Base-by-base conservation (phyloP, 2,888 invertebrate genomes). In the Noctua janthe region DNA sequence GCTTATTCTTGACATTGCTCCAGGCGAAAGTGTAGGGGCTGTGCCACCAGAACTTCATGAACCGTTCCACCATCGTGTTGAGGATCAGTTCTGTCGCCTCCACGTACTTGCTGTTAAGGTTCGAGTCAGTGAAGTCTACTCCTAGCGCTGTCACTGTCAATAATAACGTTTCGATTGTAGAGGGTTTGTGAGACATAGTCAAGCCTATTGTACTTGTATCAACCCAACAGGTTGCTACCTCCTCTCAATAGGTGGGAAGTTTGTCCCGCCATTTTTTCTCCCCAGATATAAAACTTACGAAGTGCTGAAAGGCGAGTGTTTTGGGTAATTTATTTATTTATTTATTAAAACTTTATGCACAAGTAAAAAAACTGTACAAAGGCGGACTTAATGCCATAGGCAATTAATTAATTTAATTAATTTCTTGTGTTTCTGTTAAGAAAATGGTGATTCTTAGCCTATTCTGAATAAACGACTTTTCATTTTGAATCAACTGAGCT, bases 1-100 rank as follows among this genome's bases (percentile, higher is more conserved):
- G 94, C 15, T 93, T 94, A 84, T 88, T 94, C 89, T 94, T 94
- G 6, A 95, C 89, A 0, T 84, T 82, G 20, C 94, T 94, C 84
- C 91, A 94, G 17, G 90, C 90, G 88, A 94, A 96, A 29, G 93
- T 90, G 66, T 90, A 90, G 6, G 91, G 88, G 74, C 91, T 93
- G 79, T 95, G 94, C 74, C 92, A 89, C 94, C 95, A 95, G 78
- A 95, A 92, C 86, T 94, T 94, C 90, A 94, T 94, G 86, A 95
- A 94, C 11, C 96, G 89, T 64, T 94, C 94, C 76, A 94, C 94
- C 23, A 95, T 86, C 0, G 94, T 92, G 80, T 93, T 92, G 59
- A 95, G 91, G 73, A 95, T 94, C 73, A 92, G 89, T 59, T 95
- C 95, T 0, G 94, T 91, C 0, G 96, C 96, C 11, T 93, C 91